Percentiles rank a stretch among this genome's conserved stretches.
Evolutionary conservation across 2,113 vertebrate species (phyloP).

Genomic region (Petroica traversi): DNA sequence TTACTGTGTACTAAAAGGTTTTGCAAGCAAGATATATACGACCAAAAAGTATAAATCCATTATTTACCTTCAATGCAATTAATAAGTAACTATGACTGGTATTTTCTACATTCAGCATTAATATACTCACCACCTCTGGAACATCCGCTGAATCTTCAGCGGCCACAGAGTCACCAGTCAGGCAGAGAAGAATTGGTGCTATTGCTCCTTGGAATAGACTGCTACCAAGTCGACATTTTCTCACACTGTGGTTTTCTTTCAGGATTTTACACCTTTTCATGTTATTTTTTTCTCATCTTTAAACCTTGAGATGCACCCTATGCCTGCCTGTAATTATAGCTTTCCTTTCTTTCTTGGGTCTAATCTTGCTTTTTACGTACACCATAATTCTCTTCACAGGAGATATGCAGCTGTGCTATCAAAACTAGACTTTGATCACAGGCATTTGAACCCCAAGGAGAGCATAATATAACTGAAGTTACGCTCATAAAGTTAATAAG

Average conservation of each 20-base stretch:
- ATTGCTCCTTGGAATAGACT: not conserved
- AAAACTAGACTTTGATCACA: not conserved
- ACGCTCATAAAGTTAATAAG: not conserved
- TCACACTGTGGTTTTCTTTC: not conserved
- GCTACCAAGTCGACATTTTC: not conserved
- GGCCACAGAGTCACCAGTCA: not conserved
- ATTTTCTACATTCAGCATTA: not conserved
- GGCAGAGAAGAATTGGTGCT: not conserved
- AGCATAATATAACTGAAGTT: not conserved
- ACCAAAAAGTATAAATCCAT: not conserved
- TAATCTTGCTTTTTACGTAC: not conserved
- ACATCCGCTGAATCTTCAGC: not conserved
- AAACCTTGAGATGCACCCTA: not conserved
- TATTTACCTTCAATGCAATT: not conserved
- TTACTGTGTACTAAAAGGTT: not conserved
- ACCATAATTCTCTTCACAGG: not conserved
- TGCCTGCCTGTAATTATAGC: not conserved
- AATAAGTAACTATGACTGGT: not conserved
- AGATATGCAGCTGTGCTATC: not conserved
- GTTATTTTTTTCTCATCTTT: not conserved
- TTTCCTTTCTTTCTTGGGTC: not conserved
- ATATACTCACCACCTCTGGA: not conserved
- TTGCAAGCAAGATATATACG: not conserved
- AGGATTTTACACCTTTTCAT: not conserved
- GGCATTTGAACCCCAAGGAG: not conserved